Evolutionary conservation across 2,113 vertebrate genomes (phyloP), one percentile per base, ranked within the genome.

Genomic region (Patagioenas fasciata): DNA sequence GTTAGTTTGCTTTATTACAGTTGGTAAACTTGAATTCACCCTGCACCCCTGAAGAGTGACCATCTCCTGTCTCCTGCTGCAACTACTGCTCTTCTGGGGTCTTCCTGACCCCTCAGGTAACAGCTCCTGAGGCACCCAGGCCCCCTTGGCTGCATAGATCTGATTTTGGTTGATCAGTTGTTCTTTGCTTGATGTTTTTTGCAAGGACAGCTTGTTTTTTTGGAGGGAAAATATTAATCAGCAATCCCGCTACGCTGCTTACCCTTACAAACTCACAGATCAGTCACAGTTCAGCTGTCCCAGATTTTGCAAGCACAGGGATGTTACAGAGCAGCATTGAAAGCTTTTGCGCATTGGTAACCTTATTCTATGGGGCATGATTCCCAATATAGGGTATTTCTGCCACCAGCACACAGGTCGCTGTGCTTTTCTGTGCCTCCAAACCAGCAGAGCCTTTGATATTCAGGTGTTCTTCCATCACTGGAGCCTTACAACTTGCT

Each of bases 231-330:
- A 24, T 9, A 29, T 28, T 19, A 5, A 70, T 8, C 15, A 3
- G 23, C 57, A 60, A 0, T 42, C 28, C 18, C 65, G 32, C 32
- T 48, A 0, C n/a, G 17, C 53, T 7, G 6, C 38, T 32, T 58
- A 15, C 8, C 32, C 42, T 53, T 32, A 3, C 6, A 26, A 48
- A 26, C 24, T 42, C 15, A 23, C 42, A 62, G 80, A 70, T 44
- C n/a, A 71, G 7, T 28, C 34, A 15, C 2, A 0, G 0, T 28
- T 62, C 58, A 34, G 40, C 53, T 65, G 26, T 44, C 54, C 51
- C 50, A 26, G 26, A 15, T 44, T n/a, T 53, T 34, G 13, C 44
- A 85, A 78, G 47, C 50, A 48, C 70, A 85, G 78, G 70, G 88
- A 57, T 3, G 40, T 61, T 53, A 50, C 0, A 2, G 24, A 28